Conservation (phyloP, 2,888 invertebrate species). For the Drepanosiphum platanoidis region DNA sequence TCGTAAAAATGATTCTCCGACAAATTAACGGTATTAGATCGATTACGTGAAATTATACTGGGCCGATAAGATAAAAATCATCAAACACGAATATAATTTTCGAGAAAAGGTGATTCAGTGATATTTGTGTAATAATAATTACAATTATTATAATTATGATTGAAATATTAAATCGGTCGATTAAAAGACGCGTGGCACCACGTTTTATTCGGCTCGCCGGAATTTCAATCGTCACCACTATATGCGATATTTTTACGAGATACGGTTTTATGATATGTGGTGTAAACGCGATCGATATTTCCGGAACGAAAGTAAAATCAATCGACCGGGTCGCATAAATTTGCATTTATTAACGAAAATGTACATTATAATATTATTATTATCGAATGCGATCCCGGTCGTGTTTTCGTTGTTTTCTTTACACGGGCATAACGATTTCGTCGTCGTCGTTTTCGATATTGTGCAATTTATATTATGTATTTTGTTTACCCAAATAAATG, state of each 20-base stretch:
- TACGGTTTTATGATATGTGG: background rate
- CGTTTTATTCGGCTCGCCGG: background rate
- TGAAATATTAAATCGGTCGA: background rate
- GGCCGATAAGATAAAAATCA: slow-evolving; percentile 6
- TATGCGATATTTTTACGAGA: background rate
- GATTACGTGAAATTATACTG: background rate
- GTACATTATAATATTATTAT: background rate
- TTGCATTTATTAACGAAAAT: slow-evolving; percentile 36
- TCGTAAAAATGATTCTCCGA: background rate
- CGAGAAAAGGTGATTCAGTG: background rate
- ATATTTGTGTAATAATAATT: background rate
- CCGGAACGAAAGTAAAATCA: slow-evolving; percentile 44
- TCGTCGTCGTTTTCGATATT: background rate
- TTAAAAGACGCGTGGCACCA: background rate
- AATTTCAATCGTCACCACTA: background rate
- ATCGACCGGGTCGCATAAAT: slow-evolving; percentile 23
- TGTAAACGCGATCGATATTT: slow-evolving; percentile 15
- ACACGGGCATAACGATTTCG: background rate
- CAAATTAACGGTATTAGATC: background rate
- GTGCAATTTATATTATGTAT: background rate
- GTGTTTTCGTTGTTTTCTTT: background rate
- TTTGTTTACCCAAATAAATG: background rate
- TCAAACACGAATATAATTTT: no score
- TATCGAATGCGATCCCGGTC: background rate
- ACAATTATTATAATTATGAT: background rate